These are phyloP conservation scores for Bombus sibiricus DNA, from an alignment of 1,140 invertebrate genomes.

Conservation along the genomic window DNA sequence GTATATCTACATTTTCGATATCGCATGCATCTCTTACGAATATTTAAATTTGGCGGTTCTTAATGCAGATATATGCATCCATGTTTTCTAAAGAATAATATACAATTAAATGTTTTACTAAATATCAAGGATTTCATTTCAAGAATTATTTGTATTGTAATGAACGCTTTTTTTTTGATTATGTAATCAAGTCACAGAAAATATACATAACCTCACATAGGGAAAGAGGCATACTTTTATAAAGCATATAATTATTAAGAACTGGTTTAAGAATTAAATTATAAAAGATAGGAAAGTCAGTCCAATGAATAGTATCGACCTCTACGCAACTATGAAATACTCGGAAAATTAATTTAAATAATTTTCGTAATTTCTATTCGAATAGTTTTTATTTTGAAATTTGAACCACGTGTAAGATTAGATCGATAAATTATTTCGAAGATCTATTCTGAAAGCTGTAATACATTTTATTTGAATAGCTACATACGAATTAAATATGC, in stretches of 20 bases:
- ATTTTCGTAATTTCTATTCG: neutral
- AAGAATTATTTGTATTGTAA: neutral
- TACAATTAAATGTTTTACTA: neutral
- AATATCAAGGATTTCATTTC: neutral
- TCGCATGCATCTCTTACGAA: neutral
- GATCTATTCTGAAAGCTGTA: neutral
- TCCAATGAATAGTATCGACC: neutral
- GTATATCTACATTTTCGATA: no score
- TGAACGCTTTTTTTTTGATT: neutral
- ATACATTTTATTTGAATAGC: neutral
- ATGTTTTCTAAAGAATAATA: neutral
- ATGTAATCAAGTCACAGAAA: neutral
- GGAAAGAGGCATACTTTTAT: neutral
- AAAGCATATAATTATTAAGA: neutral
- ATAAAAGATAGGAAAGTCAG: neutral
- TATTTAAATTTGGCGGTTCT: slow-evolving; percentile 50
- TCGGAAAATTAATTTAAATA: neutral
- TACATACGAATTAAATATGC: neutral
- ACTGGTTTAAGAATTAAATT: neutral
- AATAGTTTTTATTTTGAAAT: neutral
- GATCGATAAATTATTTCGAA: neutral
- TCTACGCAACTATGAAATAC: neutral
- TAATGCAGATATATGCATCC: neutral
- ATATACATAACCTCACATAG: slow-evolving; percentile 49
- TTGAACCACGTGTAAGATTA: neutral